Evolutionary conservation across 2,888 invertebrate species (phyloP).

Genomic region (Toxonevra muliebris): DNA sequence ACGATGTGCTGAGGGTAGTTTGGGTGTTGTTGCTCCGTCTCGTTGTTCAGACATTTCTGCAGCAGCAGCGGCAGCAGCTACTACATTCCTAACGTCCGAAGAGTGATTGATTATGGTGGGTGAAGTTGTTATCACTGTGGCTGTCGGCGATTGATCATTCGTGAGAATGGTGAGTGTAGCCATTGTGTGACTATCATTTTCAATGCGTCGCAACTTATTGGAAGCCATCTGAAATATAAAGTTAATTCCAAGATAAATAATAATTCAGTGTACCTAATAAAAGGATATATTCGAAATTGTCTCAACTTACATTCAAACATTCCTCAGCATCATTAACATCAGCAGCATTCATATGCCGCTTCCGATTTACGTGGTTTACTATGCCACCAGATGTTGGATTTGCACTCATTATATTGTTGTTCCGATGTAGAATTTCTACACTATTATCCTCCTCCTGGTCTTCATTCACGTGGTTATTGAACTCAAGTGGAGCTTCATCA

Average conservation of each 20-base stretch:
- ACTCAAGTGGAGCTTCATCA: slow-evolving; percentile 33
- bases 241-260: background rate
- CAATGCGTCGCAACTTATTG: slow-evolving; percentile 51
- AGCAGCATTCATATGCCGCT: slow-evolving; percentile 34
- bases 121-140: slow-evolving; percentile 33
- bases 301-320: slow-evolving; percentile 25
- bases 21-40: slow-evolving; percentile 9
- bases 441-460: slow-evolving; percentile 18
- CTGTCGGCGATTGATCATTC: slow-evolving; percentile 31
- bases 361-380: slow-evolving; percentile 33
- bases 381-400: slow-evolving; percentile 4
- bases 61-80: background rate
- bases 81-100: slow-evolving; percentile 28
- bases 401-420: slow-evolving; percentile 40
- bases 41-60: background rate
- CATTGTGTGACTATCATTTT: slow-evolving; percentile 50
- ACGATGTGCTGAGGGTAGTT: slow-evolving; percentile 42
- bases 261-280: background rate
- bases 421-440: slow-evolving; percentile 34
- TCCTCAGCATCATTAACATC: slow-evolving; percentile 8
- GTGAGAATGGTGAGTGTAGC: slow-evolving; percentile 40
- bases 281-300: background rate
- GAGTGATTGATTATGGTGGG: slow-evolving; percentile 34
- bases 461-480: slow-evolving; percentile 17
- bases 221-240: slow-evolving; percentile 43